These are phyloP conservation scores for Brachyopa scutellaris DNA, from an alignment of 2,888 invertebrate genomes.

Conservation along the genomic window DNA sequence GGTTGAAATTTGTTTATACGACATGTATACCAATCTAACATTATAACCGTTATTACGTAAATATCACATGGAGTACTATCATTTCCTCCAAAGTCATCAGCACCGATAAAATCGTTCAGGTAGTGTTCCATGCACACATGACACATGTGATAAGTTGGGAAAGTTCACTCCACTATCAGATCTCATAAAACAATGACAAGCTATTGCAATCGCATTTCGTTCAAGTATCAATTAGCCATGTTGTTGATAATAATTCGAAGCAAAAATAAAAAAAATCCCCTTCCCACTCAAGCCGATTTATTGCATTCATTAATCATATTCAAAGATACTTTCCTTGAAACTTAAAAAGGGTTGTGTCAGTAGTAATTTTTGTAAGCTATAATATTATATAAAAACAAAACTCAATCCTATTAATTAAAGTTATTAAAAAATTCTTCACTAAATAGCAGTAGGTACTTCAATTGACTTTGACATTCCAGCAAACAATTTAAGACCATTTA, in stretches of 20 bases:
- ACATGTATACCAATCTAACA: not conserved
- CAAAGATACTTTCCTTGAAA: constrained; percentile 4
- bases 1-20: too few relatives aligned
- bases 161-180: not conserved
- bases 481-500: constrained; percentile 22
- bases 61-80: not conserved
- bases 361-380: not conserved
- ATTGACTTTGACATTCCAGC: constrained; percentile 45
- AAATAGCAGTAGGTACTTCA: not conserved
- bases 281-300: constrained; percentile 15
- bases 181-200: not conserved
- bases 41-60: not conserved
- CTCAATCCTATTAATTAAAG: constrained; percentile 14
- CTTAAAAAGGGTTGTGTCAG: not conserved
- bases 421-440: constrained; percentile 24
- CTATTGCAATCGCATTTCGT: constrained; percentile 23
- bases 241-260: not conserved
- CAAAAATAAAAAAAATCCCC: constrained; percentile 28
- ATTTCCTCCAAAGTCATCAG: not conserved
- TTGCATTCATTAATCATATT: constrained; percentile 8
- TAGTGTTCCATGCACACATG: not conserved
- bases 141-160: not conserved
- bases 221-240: constrained; percentile 3
- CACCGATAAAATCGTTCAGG: not conserved
- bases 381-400: not conserved